Evolutionary conservation across 35 echinoderm and acorn worm genomes (phyloP).

Genomic region (Ophiothrix spiculata): DNA sequence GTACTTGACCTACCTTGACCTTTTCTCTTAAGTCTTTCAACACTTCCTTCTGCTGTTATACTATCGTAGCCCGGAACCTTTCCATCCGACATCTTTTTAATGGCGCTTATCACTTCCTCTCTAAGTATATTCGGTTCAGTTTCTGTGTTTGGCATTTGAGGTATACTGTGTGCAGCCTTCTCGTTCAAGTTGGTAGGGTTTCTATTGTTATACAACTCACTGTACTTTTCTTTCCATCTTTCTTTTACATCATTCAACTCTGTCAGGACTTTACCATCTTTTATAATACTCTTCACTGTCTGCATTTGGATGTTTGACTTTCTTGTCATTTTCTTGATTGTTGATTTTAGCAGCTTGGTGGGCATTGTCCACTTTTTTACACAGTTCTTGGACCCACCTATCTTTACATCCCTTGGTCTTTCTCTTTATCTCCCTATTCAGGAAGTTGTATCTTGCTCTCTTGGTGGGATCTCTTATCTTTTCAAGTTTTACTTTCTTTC

Average conservation of each 20-base stretch:
- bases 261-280: slow-evolving; percentile 15
- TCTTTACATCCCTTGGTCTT: slow-evolving; percentile 41
- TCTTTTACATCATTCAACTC: slow-evolving; percentile 3
- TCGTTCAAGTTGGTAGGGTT: too few relatives aligned
- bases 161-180: too few relatives aligned
- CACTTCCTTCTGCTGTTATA: too few relatives aligned
- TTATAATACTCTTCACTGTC: slow-evolving; percentile 18
- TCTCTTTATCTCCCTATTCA: slow-evolving; percentile 40
- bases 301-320: neutral
- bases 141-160: too few relatives aligned
- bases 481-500: slow-evolving; percentile 25
- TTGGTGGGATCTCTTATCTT: neutral
- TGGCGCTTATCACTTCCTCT: too few relatives aligned
- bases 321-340: slow-evolving; percentile 20
- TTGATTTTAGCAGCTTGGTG: slow-evolving; percentile 7
- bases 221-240: slow-evolving; percentile 33
- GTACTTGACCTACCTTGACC: too few relatives aligned
- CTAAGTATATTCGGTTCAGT: too few relatives aligned
- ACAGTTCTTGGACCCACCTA: slow-evolving; percentile 21
- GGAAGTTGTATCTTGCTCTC: slow-evolving; percentile 28
- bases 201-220: slow-evolving; percentile 20
- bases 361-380: slow-evolving; percentile 5
- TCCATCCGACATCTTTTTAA: too few relatives aligned
- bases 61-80: too few relatives aligned
- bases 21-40: too few relatives aligned